Base-by-base conservation (phyloP, 2,888 invertebrate genomes). In the Lordiphosa fenestrarum region DNA sequence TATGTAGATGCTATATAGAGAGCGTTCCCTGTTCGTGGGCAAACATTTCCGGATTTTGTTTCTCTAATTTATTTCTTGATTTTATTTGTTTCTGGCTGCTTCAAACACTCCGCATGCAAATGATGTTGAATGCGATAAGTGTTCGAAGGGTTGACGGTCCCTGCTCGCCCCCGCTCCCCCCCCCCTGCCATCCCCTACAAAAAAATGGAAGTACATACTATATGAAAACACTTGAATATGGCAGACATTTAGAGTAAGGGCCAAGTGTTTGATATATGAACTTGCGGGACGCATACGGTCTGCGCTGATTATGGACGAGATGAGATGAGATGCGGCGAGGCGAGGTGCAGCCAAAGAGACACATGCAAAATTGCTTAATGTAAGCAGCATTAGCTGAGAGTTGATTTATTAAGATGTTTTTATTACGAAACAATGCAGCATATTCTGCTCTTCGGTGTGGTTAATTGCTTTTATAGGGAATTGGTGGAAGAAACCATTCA, bases 41-140 rank as follows among this genome's bases (percentile, higher is more conserved):
- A 65, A 81, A 77, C 75, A 77, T 74, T 67, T 76, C 80, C 71
- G 73, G 65, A 46, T 73, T 71, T 68, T 69, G 78, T 72, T 82
- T 84, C 80, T 80, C 83, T 80, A 84, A 84, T 84, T 84, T 83
- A 84, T 84, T 82, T 82, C 80, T 83, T 84, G 58, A 76, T 80
- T 83, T 83, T 83, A 83, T 82, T 82, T 73, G 73, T 84, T 84
- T 65, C 76, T 30, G 30, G 30, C 36, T 21, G 40, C 39, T 25
- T 56, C 53, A 68, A 55, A 63, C 61, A 66, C 50, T 73, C 64
- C 74, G 82, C 82, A 82, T 81, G 84, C 80, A 81, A 84, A 81
- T 84, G 82, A 82, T 81, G 73, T 69, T 69, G 71, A 82, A 74
- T 69, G 75, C 82, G 84, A 84, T 84, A 80, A 80, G 81, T 80